Percentiles rank a stretch among this genome's conserved stretches.
Evolutionary conservation across 2,797 vertebrate species (phyloP).

Genomic region (Poecilia picta): DNA sequence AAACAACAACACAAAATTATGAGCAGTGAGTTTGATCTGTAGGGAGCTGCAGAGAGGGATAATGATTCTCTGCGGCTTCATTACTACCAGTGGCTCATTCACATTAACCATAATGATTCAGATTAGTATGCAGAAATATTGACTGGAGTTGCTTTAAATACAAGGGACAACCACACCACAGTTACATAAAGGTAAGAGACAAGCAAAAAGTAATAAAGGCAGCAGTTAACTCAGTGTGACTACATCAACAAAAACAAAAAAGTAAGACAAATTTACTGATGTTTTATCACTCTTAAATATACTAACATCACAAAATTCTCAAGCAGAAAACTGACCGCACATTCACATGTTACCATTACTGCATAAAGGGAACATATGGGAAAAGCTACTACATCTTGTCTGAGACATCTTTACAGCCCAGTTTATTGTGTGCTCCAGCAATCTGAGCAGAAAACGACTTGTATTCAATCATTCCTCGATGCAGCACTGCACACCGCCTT

Average conservation of each 20-base stretch:
- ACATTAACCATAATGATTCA: constrained; percentile 21
- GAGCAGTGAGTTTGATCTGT: constrained; percentile 14
- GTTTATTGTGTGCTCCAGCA: constrained; percentile 11
- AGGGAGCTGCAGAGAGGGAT: constrained; percentile 2
- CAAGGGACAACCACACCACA: not conserved
- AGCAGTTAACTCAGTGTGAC: not conserved
- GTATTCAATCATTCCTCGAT: constrained; percentile 10
- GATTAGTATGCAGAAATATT: constrained; percentile 10
- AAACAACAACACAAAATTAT: constrained; percentile 14
- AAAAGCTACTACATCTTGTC: not conserved
- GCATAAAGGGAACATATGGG: not conserved
- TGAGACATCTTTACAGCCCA: constrained; percentile 3
- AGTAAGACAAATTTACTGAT: not conserved
- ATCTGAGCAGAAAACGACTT: constrained; percentile 12
- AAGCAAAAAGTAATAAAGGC: not conserved
- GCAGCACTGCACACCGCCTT: not conserved
- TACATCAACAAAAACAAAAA: not conserved
- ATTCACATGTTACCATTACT: not conserved
- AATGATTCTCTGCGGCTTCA: constrained; percentile 8
- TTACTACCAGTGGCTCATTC: constrained; percentile 4
- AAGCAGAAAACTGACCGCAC: not conserved
- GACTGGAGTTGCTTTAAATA: constrained; percentile 20
- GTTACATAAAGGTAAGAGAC: not conserved
- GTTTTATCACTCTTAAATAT: not conserved
- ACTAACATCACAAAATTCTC: not conserved